Evolutionary conservation across 2,888 invertebrate species (phyloP).

Genomic region (Lypha dubia): DNA sequence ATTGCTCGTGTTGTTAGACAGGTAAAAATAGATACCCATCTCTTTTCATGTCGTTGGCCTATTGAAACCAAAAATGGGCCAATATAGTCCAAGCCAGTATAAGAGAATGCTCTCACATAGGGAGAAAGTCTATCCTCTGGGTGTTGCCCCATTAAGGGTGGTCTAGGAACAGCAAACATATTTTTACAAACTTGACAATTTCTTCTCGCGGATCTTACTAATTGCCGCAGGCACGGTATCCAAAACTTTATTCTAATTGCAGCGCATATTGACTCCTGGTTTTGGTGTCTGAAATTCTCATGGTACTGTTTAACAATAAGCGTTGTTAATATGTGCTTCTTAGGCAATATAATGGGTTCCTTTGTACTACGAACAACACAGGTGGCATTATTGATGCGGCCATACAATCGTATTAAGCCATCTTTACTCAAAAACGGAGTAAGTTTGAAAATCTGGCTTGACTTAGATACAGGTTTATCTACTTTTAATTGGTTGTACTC

Average conservation of each 20-base stretch:
- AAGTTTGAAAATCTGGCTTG: slow-evolving; percentile 34
- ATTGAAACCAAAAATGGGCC: slow-evolving; percentile 64
- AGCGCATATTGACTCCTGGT: slow-evolving; percentile 55
- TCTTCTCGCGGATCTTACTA: slow-evolving; percentile 49
- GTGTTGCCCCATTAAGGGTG: slow-evolving; percentile 71
- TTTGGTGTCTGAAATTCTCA: slow-evolving; percentile 63
- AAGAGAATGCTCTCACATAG: slow-evolving; percentile 68
- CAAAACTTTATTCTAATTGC: slow-evolving; percentile 51
- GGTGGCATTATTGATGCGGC: slow-evolving; percentile 35
- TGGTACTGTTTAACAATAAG: slow-evolving; percentile 60
- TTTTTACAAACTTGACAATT: slow-evolving; percentile 51
- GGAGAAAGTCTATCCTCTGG: slow-evolving; percentile 68
- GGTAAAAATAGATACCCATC: slow-evolving; percentile 31
- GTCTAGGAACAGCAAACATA: slow-evolving; percentile 1
- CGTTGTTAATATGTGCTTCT: slow-evolving; percentile 32
- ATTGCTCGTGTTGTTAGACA: slow-evolving; percentile 16
- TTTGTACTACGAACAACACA: slow-evolving; percentile 31
- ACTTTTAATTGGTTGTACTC: slow-evolving; percentile 11
- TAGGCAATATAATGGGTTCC: slow-evolving; percentile 51
- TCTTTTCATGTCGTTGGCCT: slow-evolving; percentile 55
- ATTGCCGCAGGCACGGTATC: slow-evolving; percentile 49
- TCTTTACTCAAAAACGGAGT: slow-evolving; percentile 36
- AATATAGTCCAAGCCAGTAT: slow-evolving; percentile 69
- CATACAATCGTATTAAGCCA: slow-evolving; percentile 39
- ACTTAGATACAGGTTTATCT: slow-evolving; percentile 17